Evolutionary conservation across 2,113 vertebrate species (phyloP), one percentile per base, ranked within the genome.

Genomic region (Pteruthius melanotis): DNA sequence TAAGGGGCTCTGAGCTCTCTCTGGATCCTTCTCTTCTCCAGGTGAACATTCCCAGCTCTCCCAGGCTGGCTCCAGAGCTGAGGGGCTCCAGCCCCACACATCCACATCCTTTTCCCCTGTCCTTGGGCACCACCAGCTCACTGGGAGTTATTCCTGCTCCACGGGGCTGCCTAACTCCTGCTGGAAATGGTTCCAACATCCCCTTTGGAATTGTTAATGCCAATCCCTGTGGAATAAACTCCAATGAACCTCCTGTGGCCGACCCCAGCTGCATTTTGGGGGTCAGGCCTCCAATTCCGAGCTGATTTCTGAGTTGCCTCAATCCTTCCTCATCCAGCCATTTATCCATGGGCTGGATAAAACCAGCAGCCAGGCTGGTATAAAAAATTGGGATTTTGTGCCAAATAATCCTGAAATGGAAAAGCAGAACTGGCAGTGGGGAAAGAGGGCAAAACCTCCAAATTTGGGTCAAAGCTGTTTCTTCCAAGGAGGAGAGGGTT

Each of bases 261-360:
- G 30, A 22, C 1, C 2, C 30, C 74, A 24, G 16, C 45, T 21
- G 35, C 21, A 1, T 69, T 92, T 84, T 1, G 5, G 5, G 9
- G 52, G 44, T 40, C 72, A 50, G 31, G 60, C 23, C 19, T 45
- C 33, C 63, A 20, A 4, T 26, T 42, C 69, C 13, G 45, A 54
- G 53, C 40, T 9, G 33, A 9, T 44, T 61, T 39, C 37, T 24
- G 45, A 18, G 16, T 7, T 47, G 11, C 39, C 35, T 3, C 1
- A 0, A 9, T 21, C 21, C 31, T 16, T 27, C 70, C 27, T 42
- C 11, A 0, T 17, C 21, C 1, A 6, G 59, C 70, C 23, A 0
- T 63, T 80, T 21, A 16, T 49, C 42, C 59, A 22, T 0, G 1
- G 13, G 79, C 27, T 40, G 71, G 63, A 28, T 72, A 39, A 76